Percentiles rank a stretch among this genome's conserved stretches.
Conservation (phyloP, 2,888 invertebrate species). For the Cephus rjabovi region DNA sequence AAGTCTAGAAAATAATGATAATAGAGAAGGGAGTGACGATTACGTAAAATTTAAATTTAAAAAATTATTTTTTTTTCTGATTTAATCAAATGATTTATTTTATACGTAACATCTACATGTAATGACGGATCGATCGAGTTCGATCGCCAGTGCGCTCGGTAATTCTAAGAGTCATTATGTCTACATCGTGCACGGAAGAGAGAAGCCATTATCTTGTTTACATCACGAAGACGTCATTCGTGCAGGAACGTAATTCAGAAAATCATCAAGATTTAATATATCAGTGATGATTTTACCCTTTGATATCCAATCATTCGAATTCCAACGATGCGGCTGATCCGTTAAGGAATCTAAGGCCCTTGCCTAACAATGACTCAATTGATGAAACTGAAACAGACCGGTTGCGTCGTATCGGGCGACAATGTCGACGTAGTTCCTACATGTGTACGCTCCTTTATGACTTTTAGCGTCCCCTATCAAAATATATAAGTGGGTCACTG, state of each 20-base stretch:
- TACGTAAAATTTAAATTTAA: not conserved
- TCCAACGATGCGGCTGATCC: constrained; percentile 22
- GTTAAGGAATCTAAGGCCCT: not conserved
- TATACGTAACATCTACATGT: too few relatives aligned
- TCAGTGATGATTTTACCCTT: constrained; percentile 19
- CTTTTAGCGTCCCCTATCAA: not conserved
- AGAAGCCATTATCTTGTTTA: constrained; percentile 60
- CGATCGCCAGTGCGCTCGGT: constrained; percentile 35
- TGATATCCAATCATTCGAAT: not conserved
- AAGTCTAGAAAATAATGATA: not conserved
- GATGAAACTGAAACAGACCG: not conserved
- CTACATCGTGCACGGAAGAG: constrained; percentile 50
- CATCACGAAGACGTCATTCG: constrained; percentile 58
- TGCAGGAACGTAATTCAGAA: constrained; percentile 57
- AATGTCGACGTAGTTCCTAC: not conserved
- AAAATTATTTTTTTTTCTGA: not conserved
- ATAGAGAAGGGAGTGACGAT: not conserved
- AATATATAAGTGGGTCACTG: constrained; percentile 53
- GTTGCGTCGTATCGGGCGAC: not conserved
- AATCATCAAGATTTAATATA: constrained; percentile 63
- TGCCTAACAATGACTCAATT: not conserved
- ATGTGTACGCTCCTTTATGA: not conserved
- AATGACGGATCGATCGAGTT: constrained; percentile 10
- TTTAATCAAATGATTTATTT: not conserved
- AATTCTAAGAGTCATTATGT: constrained; percentile 59